Evolutionary conservation across 2,888 invertebrate genomes (phyloP).

Genomic region (Camptogramma bilineatum): DNA sequence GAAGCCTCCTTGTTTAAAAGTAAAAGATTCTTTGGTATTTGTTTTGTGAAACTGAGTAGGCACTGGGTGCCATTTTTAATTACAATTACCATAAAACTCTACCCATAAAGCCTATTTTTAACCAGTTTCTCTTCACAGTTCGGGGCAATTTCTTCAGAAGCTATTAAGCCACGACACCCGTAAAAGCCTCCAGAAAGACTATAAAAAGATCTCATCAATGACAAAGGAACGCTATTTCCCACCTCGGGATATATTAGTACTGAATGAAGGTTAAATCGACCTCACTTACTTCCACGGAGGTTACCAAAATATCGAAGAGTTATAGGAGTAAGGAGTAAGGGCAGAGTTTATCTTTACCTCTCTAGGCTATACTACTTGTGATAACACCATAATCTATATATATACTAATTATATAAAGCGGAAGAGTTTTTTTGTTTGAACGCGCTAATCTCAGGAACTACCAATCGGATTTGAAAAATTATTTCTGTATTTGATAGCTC

Average conservation of each 20-base stretch:
- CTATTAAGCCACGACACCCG: conserved; percentile 30
- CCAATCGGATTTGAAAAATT: too few relatives aligned
- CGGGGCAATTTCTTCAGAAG: conserved; percentile 23
- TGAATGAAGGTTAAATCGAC: not conserved
- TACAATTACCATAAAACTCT: conserved; percentile 16
- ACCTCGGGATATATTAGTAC: conserved; percentile 5
- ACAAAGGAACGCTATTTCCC: conserved; percentile 36
- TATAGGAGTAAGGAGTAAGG: not conserved
- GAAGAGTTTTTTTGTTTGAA: too few relatives aligned
- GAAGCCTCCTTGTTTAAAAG: not conserved
- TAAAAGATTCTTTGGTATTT: not conserved
- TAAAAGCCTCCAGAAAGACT: conserved; percentile 34
- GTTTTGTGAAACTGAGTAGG: not conserved
- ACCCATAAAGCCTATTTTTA: conserved; percentile 10
- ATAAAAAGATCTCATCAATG: conserved; percentile 39
- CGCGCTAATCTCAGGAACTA: too few relatives aligned
- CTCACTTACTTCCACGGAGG: not conserved
- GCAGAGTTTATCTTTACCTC: too few relatives aligned
- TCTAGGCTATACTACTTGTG: too few relatives aligned
- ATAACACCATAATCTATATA: too few relatives aligned
- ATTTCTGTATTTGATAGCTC: too few relatives aligned
- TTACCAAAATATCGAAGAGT: not conserved
- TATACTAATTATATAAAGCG: too few relatives aligned
- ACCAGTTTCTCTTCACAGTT: conserved; percentile 18
- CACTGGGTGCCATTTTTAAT: conserved; percentile 7